These are phyloP conservation scores for Gastrophryne carolinensis DNA, from an alignment of 2,797 vertebrate species.

Conservation along the genomic window DNA sequence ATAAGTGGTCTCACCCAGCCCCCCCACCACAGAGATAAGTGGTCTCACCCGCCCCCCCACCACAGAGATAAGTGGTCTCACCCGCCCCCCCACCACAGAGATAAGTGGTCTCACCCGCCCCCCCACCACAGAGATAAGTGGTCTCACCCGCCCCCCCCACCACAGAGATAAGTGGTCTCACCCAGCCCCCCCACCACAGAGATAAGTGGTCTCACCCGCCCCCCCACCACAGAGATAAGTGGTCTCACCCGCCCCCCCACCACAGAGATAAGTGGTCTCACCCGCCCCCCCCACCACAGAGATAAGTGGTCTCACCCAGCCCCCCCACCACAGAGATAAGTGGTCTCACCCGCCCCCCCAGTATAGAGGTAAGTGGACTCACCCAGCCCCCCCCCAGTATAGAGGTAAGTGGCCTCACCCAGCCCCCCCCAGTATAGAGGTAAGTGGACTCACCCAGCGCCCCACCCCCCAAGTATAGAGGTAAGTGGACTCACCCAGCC, in stretches of 20 bases:
- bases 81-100: slow-evolving; percentile 78
- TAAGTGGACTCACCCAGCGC: slow-evolving; percentile 69
- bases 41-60: slow-evolving; percentile 75
- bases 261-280: slow-evolving; percentile 56
- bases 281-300: slow-evolving; percentile 79
- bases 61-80: slow-evolving; percentile 56
- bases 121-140: slow-evolving; percentile 60
- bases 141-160: slow-evolving; percentile 76
- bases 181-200: slow-evolving; percentile 79
- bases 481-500: slow-evolving; percentile 68
- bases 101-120: slow-evolving; percentile 67
- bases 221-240: slow-evolving; percentile 65
- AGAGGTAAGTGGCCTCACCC: slow-evolving; percentile 62
- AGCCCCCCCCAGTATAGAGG: slow-evolving; percentile 76
- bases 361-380: slow-evolving; percentile 41
- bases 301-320: slow-evolving; percentile 65
- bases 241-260: slow-evolving; percentile 75
- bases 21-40: slow-evolving; percentile 62
- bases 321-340: slow-evolving; percentile 66
- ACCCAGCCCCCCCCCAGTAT: slow-evolving; percentile 81
- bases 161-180: slow-evolving; percentile 56
- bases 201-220: slow-evolving; percentile 65
- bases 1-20: slow-evolving; percentile 68
- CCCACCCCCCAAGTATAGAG: too few species aligned
- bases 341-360: slow-evolving; percentile 74